phyloP scores from a whole-genome alignment of 35 echinoderm and acorn worm species.

The Patiria miniata region DNA sequence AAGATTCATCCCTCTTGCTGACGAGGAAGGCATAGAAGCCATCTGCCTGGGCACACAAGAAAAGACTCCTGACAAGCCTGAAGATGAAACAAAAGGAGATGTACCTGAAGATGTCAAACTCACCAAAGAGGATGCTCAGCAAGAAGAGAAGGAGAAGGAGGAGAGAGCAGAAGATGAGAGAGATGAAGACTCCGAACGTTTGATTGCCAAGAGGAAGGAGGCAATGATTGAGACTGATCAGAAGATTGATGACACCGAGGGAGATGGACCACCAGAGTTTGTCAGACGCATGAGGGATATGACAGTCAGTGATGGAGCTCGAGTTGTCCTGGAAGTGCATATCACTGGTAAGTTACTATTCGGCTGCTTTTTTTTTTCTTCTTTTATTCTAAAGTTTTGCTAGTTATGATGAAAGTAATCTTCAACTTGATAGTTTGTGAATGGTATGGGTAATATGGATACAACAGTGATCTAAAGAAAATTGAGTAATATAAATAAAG shows the following conservation, averaged over 20 bases:
- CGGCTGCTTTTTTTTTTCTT: neutral
- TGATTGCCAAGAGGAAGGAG: neutral
- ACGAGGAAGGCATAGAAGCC: neutral
- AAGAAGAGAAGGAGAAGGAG: slow-evolving; percentile 21
- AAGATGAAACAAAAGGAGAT: neutral
- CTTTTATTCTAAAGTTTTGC: too few relatives aligned
- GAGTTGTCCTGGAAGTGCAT: slow-evolving; percentile 83
- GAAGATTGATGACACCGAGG: slow-evolving; percentile 36
- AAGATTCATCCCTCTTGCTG: neutral
- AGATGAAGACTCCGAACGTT: neutral
- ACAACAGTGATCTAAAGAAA: too few relatives aligned
- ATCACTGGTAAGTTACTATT: slow-evolving; percentile 71
- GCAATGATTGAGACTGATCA: slow-evolving; percentile 17
- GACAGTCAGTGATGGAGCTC: slow-evolving; percentile 80
- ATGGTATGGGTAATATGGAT: too few relatives aligned
- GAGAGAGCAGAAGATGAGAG: neutral
- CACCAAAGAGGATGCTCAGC: neutral
- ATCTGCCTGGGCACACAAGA: neutral
- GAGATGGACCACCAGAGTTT: slow-evolving; percentile 78
- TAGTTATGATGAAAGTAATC: too few relatives aligned
- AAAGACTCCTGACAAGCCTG: slow-evolving; percentile 1
- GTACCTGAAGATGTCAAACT: neutral
- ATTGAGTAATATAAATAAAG: too few relatives aligned
- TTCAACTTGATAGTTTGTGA: too few relatives aligned
- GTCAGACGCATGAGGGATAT: slow-evolving; percentile 54